A percentile compares a stretch with the other conserved stretches of the same genome.
phyloP scores from a whole-genome alignment of 2,797 vertebrate species.

The Alca torda region DNA sequence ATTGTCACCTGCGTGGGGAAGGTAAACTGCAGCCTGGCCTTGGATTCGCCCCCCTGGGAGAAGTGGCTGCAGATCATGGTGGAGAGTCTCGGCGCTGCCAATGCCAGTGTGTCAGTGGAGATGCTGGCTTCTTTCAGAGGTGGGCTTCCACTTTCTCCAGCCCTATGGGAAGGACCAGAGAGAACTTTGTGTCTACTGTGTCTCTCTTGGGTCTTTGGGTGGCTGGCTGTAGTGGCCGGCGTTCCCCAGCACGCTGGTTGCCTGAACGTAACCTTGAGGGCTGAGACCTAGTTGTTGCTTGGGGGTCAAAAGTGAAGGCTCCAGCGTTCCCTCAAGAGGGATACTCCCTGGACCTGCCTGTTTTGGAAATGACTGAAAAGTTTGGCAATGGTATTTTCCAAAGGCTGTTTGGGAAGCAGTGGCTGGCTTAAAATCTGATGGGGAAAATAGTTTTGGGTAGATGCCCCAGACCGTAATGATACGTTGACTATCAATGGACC shows the following conservation, averaged over 20 bases:
- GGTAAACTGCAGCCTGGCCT: constrained; percentile 73
- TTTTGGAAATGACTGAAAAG: not conserved
- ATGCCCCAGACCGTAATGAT: not conserved
- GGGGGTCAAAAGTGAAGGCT: not conserved
- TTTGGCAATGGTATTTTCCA: not conserved
- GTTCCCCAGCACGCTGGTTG: not conserved
- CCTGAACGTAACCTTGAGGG: not conserved
- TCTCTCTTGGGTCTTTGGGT: not conserved
- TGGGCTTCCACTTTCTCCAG: constrained; percentile 22
- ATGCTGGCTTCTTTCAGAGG: constrained; percentile 84
- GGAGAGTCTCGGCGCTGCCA: constrained; percentile 74
- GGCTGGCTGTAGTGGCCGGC: not conserved
- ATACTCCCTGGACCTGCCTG: not conserved
- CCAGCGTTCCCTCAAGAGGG: not conserved
- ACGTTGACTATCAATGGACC: not conserved
- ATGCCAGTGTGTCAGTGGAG: constrained; percentile 73
- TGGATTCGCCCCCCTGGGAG: constrained; percentile 87
- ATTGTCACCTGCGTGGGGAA: constrained; percentile 78
- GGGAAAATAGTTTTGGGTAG: not conserved
- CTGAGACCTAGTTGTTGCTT: not conserved
- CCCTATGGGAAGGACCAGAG: not conserved
- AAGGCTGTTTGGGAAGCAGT: not conserved
- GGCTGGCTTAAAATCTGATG: not conserved
- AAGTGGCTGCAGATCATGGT: constrained; percentile 86
- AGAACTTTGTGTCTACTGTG: not conserved